phyloP scores from a whole-genome alignment of 2,113 vertebrate species.

The Calidris pygmaea region DNA sequence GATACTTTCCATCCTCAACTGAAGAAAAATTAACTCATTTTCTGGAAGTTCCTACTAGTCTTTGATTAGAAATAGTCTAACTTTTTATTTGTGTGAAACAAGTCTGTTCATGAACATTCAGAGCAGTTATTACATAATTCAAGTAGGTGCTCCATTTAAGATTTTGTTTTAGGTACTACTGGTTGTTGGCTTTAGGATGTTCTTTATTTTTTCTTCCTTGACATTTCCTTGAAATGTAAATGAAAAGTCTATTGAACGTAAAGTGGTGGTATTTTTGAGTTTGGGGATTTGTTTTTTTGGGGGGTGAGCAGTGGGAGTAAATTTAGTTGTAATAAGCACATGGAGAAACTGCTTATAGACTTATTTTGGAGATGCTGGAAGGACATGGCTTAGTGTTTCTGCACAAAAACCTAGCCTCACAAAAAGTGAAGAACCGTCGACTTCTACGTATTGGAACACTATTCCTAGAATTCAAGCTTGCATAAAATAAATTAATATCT shows the following conservation, averaged over 20 bases:
- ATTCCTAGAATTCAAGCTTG: background rate
- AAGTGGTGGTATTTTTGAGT: fast-evolving
- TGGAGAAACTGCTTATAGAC: background rate
- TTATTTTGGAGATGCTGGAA: background rate
- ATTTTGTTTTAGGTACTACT: background rate
- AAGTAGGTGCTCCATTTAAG: background rate
- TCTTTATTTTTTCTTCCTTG: background rate
- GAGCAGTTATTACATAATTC: background rate
- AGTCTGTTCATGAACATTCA: background rate
- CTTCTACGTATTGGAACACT: background rate
- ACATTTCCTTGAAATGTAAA: background rate
- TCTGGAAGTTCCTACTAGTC: background rate
- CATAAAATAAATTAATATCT: background rate
- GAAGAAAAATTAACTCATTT: background rate
- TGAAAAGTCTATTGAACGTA: background rate
- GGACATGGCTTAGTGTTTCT: background rate
- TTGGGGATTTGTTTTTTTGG: background rate
- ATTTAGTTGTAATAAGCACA: background rate
- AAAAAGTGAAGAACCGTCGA: background rate
- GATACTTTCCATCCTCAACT: background rate
- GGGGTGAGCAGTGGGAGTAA: fast-evolving
- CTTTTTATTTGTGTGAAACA: background rate
- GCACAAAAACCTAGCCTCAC: background rate
- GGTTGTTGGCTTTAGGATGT: background rate
- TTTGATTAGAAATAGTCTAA: background rate